Evolutionary conservation across 2,113 vertebrate species (phyloP).

Genomic region (Leucopternis melanops): DNA sequence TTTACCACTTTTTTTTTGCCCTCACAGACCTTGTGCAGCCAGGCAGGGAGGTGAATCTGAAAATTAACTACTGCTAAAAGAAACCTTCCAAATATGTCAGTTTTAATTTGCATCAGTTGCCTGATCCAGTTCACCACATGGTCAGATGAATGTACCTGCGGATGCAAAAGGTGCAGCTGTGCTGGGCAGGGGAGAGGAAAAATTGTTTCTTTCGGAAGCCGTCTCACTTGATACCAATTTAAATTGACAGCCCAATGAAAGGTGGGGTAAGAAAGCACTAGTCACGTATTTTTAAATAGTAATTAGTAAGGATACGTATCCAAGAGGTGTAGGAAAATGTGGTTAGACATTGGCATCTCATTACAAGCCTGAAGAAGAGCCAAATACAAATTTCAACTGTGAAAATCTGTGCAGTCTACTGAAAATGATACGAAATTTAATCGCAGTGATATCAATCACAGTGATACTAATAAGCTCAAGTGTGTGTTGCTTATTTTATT

Average conservation of each 20-base stretch:
- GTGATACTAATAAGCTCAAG: not conserved
- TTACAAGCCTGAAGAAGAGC: not conserved
- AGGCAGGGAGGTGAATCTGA: not conserved
- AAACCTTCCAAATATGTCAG: not conserved
- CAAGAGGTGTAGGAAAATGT: not conserved
- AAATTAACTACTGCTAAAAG: not conserved
- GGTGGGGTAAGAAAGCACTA: not conserved
- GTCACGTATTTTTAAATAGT: not conserved
- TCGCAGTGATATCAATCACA: not conserved
- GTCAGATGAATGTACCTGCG: rapidly evolving
- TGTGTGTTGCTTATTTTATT: not conserved
- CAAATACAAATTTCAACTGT: not conserved
- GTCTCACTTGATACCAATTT: not conserved
- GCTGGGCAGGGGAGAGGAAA: not conserved
- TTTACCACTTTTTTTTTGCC: not conserved
- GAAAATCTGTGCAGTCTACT: not conserved
- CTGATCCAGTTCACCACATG: not conserved
- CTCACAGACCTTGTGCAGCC: not conserved
- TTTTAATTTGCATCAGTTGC: not conserved
- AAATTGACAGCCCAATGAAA: not conserved
- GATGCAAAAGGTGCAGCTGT: not conserved
- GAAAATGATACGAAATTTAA: not conserved
- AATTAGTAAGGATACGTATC: not conserved
- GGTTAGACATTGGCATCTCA: not conserved
- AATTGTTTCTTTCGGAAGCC: not conserved